Percentiles rank a stretch among this genome's conserved stretches.
phyloP scores from a whole-genome alignment of 2,797 vertebrate genomes.

The Poeciliopsis presidionis region DNA sequence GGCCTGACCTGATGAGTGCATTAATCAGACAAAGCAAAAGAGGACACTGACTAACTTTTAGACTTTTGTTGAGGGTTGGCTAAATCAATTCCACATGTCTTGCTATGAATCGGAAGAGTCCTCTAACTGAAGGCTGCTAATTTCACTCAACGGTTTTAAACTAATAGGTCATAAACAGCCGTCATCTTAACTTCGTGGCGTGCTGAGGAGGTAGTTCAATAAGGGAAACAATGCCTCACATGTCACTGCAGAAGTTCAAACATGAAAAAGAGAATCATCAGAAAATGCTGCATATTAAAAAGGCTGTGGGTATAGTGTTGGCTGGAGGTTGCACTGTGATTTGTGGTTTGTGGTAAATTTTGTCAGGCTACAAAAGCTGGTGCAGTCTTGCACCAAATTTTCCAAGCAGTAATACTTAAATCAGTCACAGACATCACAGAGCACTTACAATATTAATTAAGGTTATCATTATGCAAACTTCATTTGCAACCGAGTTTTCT shows the following conservation, averaged over 20 bases:
- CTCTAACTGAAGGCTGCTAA: neutral
- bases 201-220: neutral
- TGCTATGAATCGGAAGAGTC: neutral
- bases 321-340: neutral
- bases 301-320: neutral
- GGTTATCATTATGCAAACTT: neutral
- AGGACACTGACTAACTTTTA: too few relatives aligned
- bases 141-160: neutral
- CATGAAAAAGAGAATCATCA: neutral
- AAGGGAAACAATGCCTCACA: conserved; percentile 1
- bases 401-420: neutral
- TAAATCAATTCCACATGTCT: neutral
- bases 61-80: too few relatives aligned
- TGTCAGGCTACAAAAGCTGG: conserved; percentile 4
- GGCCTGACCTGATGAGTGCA: too few relatives aligned
- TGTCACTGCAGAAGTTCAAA: neutral
- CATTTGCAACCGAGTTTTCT: neutral
- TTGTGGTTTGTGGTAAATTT: conserved; percentile 7
- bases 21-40: too few relatives aligned
- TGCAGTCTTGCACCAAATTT: neutral
- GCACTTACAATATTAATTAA: neutral
- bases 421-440: neutral
- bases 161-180: neutral
- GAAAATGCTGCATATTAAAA: neutral
- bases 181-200: neutral